A percentile compares a stretch with the other conserved stretches of the same genome.
These are phyloP conservation scores for Hirundichthys speculiger DNA, from an alignment of 2,113 vertebrate species.

Conservation along the genomic window DNA sequence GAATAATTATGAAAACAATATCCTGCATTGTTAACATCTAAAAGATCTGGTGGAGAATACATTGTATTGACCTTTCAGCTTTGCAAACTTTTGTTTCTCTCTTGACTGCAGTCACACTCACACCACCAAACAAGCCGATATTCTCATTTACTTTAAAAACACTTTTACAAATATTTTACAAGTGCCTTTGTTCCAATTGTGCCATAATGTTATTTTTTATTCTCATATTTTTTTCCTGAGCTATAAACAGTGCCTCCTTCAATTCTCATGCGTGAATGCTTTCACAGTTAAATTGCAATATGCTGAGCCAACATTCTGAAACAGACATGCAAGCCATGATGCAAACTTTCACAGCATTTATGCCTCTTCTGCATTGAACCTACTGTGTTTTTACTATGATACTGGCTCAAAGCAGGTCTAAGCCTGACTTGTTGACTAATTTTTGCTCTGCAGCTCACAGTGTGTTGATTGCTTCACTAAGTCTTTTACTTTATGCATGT, in stretches of 20 bases:
- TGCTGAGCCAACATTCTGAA: not conserved
- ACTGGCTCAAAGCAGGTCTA: slow-evolving; percentile 30
- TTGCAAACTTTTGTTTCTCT: too few relatives aligned
- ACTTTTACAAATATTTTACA: too few relatives aligned
- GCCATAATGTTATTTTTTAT: too few relatives aligned
- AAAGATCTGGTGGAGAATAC: not conserved
- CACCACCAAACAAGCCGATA: too few relatives aligned
- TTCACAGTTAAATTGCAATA: slow-evolving; percentile 16
- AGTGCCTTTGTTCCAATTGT: not conserved
- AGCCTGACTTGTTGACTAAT: slow-evolving; percentile 43
- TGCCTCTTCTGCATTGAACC: slow-evolving; percentile 7
- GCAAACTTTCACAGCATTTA: too few relatives aligned
- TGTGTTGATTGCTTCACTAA: slow-evolving; percentile 32
- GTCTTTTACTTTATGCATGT: slow-evolving; percentile 57
- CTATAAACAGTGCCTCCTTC: not conserved
- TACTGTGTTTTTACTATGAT: slow-evolving; percentile 30
- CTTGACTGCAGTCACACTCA: too few relatives aligned
- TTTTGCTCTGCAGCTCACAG: slow-evolving; percentile 57
- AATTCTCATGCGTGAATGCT: not conserved
- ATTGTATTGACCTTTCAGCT: not conserved
- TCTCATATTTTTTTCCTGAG: slow-evolving; percentile 27
- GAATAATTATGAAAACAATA: not conserved
- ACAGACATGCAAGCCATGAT: too few relatives aligned
- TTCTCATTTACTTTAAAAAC: too few relatives aligned
- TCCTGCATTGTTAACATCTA: not conserved